These are phyloP conservation scores for Asteroscopus sphinx DNA, from an alignment of 2,888 invertebrate species.

Conservation along the genomic window DNA sequence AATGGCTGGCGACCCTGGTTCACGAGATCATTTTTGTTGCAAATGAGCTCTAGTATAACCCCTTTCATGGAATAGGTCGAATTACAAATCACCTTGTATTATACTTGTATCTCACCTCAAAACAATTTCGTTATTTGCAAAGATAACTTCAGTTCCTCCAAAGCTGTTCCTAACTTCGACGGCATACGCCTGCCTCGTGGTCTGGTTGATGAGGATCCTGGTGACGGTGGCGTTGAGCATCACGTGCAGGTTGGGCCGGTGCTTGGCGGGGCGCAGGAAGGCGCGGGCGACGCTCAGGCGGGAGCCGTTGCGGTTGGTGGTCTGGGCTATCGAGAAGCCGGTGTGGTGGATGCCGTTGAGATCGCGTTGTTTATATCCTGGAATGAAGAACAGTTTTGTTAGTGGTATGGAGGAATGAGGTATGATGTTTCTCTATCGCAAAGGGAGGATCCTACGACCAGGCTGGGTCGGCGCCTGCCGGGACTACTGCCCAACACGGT, in stretches of 20 bases:
- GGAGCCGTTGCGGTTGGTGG: constrained; percentile 96
- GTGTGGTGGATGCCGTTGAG: constrained; percentile 95
- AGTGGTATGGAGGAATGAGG: not conserved
- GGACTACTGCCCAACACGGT: too few relatives aligned
- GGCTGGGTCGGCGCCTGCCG: too few relatives aligned
- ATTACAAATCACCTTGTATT: too few relatives aligned
- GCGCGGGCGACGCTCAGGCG: constrained; percentile 95
- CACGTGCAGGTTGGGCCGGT: constrained; percentile 94
- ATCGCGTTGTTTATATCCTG: constrained; percentile 94
- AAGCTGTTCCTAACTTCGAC: constrained; percentile 92
- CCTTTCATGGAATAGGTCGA: too few relatives aligned
- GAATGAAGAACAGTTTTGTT: not conserved
- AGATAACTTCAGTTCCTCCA: constrained; percentile 89
- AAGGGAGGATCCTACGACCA: too few relatives aligned
- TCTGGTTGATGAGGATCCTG: constrained; percentile 93
- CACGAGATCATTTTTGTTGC: too few relatives aligned
- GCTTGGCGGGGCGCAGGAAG: constrained; percentile 94
- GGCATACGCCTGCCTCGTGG: constrained; percentile 93
- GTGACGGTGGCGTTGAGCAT: constrained; percentile 95
- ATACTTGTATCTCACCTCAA: constrained; percentile 85
- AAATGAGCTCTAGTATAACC: too few relatives aligned
- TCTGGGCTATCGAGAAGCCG: constrained; percentile 96
- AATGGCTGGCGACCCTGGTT: too few relatives aligned
- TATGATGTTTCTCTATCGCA: too few relatives aligned
- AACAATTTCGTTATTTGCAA: constrained; percentile 92